These are phyloP conservation scores for Coelinius sp. DNA, from an alignment of 2,888 invertebrate species.

Conservation along the genomic window DNA sequence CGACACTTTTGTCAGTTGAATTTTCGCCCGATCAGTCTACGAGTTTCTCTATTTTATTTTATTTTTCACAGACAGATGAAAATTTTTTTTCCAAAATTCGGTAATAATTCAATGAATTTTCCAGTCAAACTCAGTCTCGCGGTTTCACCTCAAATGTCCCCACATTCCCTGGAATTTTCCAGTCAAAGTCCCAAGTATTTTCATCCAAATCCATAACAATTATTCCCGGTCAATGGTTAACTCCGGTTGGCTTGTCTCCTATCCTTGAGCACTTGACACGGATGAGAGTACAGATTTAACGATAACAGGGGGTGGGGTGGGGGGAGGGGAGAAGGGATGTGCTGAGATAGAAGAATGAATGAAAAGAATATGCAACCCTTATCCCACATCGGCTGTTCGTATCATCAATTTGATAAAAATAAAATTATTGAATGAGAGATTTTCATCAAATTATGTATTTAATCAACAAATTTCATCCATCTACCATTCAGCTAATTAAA, in stretches of 20 bases:
- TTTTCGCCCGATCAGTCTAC: background rate
- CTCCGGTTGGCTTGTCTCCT: slow-evolving; percentile 1
- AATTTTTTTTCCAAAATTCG: background rate
- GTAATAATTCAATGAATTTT: background rate
- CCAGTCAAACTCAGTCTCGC: background rate
- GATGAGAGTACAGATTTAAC: slow-evolving; percentile 22
- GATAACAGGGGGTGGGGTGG: background rate
- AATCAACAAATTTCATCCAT: background rate
- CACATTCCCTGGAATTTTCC: background rate
- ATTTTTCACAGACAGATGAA: background rate
- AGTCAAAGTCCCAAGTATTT: background rate
- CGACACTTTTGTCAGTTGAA: too few relatives aligned
- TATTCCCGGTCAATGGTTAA: slow-evolving; percentile 22
- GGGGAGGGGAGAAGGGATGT: too few relatives aligned
- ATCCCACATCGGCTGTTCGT: background rate
- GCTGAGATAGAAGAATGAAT: background rate
- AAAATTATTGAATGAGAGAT: too few relatives aligned
- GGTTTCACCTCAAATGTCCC: too few relatives aligned
- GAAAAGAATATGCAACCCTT: slow-evolving; percentile 1
- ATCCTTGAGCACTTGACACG: slow-evolving; percentile 12
- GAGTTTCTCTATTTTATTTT: background rate
- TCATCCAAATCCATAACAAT: slow-evolving; percentile 9
- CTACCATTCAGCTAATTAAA: background rate
- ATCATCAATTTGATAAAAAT: background rate
- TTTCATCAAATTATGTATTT: too few relatives aligned